Conservation (phyloP, 1,140 invertebrate genomes). For the Archegozetes longisetosus region DNA sequence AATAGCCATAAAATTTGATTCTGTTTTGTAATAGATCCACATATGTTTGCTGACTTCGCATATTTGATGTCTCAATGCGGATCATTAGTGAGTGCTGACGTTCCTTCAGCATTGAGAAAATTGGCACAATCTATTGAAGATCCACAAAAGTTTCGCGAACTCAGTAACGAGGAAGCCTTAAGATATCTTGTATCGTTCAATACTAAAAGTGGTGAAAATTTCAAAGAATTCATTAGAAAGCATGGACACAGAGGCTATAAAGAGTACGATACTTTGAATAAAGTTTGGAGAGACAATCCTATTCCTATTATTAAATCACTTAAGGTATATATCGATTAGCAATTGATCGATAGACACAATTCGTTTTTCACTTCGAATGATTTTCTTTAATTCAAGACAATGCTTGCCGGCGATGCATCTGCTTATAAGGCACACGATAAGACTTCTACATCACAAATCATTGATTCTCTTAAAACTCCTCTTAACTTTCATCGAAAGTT, state of each 20-base stretch:
- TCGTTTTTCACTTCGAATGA: not conserved
- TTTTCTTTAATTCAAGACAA: not conserved
- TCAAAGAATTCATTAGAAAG: conserved; percentile 43
- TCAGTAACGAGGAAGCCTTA: not conserved
- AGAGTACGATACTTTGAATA: conserved; percentile 50
- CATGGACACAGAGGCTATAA: conserved; percentile 55
- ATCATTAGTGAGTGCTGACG: conserved; percentile 49
- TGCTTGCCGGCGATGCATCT: not conserved
- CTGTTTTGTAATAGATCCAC: too few species aligned
- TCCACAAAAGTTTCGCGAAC: conserved; percentile 26
- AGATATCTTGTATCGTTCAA: not conserved
- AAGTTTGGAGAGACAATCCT: conserved; percentile 48
- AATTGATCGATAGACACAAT: not conserved
- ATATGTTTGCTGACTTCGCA: conserved; percentile 42
- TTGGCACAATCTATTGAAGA: not conserved
- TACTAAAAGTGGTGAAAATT: conserved; percentile 31
- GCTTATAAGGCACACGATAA: not conserved
- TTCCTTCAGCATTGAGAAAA: conserved; percentile 29
- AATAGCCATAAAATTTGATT: too few species aligned
- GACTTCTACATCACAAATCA: conserved; percentile 9
- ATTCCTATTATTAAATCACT: conserved; percentile 40
- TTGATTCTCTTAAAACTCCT: too few species aligned
- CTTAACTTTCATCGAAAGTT: not conserved
- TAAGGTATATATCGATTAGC: conserved; percentile 24
- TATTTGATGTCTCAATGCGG: conserved; percentile 42